These are phyloP conservation scores for Atrina japonica DNA, from an alignment of 2,888 invertebrate species.

Conservation along the genomic window DNA sequence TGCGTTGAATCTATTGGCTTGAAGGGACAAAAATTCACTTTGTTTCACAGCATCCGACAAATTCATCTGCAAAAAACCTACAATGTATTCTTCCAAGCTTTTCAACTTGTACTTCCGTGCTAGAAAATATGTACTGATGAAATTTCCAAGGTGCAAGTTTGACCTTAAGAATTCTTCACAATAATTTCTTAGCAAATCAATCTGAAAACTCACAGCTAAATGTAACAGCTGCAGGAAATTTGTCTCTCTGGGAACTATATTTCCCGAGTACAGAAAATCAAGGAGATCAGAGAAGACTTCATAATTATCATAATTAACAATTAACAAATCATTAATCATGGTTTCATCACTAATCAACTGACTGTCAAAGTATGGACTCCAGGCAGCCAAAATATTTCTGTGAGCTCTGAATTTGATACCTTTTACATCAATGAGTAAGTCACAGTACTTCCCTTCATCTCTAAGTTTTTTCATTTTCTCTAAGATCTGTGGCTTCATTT, in stretches of 20 bases:
- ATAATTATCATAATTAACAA: slow-evolving; percentile 81
- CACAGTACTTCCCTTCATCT: slow-evolving; percentile 84
- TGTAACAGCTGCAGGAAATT: slow-evolving; percentile 85
- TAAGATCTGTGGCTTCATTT: slow-evolving; percentile 47
- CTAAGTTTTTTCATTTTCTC: slow-evolving; percentile 73
- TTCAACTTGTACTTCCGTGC: slow-evolving; percentile 84
- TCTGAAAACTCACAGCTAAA: slow-evolving; percentile 85
- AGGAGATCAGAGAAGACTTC: slow-evolving; percentile 84
- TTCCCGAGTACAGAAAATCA: slow-evolving; percentile 86
- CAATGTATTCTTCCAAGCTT: slow-evolving; percentile 83
- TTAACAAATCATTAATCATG: slow-evolving; percentile 54
- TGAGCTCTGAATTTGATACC: slow-evolving; percentile 84
- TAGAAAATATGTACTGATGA: slow-evolving; percentile 84
- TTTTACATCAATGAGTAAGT: slow-evolving; percentile 84
- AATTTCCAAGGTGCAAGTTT: slow-evolving; percentile 85
- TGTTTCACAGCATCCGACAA: slow-evolving; percentile 71
- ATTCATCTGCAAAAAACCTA: slow-evolving; percentile 82
- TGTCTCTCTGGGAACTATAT: slow-evolving; percentile 84
- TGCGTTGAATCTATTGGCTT: slow-evolving; percentile 63
- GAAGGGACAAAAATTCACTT: slow-evolving; percentile 65
- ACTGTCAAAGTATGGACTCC: slow-evolving; percentile 85
- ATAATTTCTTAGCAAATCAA: slow-evolving; percentile 84
- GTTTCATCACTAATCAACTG: slow-evolving; percentile 48
- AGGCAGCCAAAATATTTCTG: slow-evolving; percentile 85
- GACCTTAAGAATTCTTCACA: slow-evolving; percentile 86